Evolutionary conservation across 1,140 invertebrate genomes (phyloP).

Genomic region (Coptotermes formosanus): DNA sequence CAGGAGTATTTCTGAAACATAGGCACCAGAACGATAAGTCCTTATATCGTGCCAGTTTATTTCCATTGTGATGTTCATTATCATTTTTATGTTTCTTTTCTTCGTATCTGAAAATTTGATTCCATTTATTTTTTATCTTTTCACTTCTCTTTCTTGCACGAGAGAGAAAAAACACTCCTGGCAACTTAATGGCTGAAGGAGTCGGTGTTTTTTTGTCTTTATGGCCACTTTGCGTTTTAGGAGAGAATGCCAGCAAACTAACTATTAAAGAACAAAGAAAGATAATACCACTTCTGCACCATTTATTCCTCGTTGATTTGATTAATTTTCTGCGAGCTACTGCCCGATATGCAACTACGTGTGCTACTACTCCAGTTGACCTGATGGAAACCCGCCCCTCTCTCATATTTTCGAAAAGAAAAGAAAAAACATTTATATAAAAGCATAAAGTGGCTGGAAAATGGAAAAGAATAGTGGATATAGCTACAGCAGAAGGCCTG

Average conservation of each 20-base stretch:
- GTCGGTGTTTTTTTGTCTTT: background rate
- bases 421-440: constrained; percentile 7
- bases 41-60: too few relatives aligned
- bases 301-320: background rate
- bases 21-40: too few relatives aligned
- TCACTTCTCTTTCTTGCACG: background rate
- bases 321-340: background rate
- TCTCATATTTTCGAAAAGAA: background rate
- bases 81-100: background rate
- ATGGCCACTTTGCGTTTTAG: background rate
- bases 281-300: background rate
- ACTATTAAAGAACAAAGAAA: background rate
- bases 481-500: background rate
- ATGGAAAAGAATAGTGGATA: background rate
- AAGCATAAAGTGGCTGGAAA: constrained; percentile 11
- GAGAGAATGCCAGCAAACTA: background rate
- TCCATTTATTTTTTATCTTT: background rate
- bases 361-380: background rate
- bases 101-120: background rate
- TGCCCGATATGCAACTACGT: constrained; percentile 9
- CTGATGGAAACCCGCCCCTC: background rate
- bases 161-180: background rate
- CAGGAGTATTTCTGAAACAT: too few relatives aligned
- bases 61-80: too few relatives aligned
- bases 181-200: background rate